Percentiles rank a stretch among this genome's conserved stretches.
phyloP scores from a whole-genome alignment of 2,113 vertebrate genomes.

The Engraulis encrasicolus region DNA sequence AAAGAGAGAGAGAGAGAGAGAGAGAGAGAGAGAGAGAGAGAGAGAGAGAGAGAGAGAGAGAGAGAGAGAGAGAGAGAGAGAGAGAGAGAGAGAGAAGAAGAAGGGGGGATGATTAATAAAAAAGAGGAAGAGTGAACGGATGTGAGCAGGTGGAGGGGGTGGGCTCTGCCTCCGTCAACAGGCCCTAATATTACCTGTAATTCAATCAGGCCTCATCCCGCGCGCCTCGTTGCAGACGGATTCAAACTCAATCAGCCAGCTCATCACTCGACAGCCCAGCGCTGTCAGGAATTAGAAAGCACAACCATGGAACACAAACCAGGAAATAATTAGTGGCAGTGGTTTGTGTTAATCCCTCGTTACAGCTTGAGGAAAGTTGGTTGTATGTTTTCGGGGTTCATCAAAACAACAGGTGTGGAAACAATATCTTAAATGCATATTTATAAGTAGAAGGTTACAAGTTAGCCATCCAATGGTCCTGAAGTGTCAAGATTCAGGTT shows the following conservation, averaged over 20 bases:
- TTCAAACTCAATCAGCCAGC: constrained; percentile 21
- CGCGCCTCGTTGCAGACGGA: not conserved
- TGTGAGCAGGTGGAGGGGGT: constrained; percentile 55
- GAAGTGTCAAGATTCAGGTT: too few species aligned
- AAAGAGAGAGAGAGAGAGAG: too few species aligned
- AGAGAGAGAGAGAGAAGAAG: not conserved
- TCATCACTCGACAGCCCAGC: constrained; percentile 15
- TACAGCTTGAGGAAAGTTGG: not conserved
- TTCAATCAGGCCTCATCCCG: constrained; percentile 17
- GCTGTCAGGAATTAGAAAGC: not conserved
- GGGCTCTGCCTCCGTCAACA: constrained; percentile 47
- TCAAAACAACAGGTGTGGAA: not conserved
- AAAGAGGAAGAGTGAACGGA: constrained; percentile 43
- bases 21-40: too few species aligned
- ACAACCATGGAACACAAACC: not conserved
- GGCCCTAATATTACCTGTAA: constrained; percentile 22
- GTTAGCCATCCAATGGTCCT: too few species aligned
- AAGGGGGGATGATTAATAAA: too few species aligned
- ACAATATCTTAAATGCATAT: not conserved
- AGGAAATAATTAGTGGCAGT: not conserved
- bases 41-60: not conserved
- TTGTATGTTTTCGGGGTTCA: not conserved
- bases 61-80: not conserved
- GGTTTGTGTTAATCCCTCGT: not conserved
- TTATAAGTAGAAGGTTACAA: too few species aligned